These are phyloP conservation scores for Eulithis prunata DNA, from an alignment of 2,888 invertebrate genomes.

Conservation along the genomic window DNA sequence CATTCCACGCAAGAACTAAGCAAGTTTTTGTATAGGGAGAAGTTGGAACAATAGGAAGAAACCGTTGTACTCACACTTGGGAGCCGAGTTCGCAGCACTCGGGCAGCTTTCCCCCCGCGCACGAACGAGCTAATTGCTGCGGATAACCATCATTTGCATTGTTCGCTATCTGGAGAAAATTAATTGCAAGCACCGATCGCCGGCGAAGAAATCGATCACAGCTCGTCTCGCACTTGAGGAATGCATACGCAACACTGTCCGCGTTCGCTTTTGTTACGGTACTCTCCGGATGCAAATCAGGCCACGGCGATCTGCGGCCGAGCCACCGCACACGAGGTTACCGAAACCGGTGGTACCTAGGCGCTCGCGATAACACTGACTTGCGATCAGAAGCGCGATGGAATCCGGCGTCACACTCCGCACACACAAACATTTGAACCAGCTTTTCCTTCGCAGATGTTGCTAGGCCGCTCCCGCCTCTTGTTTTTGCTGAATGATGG, in stretches of 20 bases:
- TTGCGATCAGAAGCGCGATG: constrained; percentile 42
- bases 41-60: constrained; percentile 78
- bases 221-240: constrained; percentile 46
- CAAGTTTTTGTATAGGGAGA: constrained; percentile 60
- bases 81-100: constrained; percentile 63
- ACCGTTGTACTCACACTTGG: constrained; percentile 71
- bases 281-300: constrained; percentile 43
- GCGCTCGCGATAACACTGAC: constrained; percentile 41
- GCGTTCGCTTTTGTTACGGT: constrained; percentile 45
- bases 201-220: constrained; percentile 62
- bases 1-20: constrained; percentile 52
- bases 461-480: constrained; percentile 81
- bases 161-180: constrained; percentile 77
- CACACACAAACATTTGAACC: constrained; percentile 55
- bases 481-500: constrained; percentile 87
- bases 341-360: constrained; percentile 39
- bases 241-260: constrained; percentile 45
- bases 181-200: constrained; percentile 70
- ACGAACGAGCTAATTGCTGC: constrained; percentile 68
- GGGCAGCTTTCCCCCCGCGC: constrained; percentile 74
- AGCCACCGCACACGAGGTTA: constrained; percentile 31
- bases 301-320: constrained; percentile 28
- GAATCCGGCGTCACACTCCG: constrained; percentile 49
- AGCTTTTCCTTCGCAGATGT: constrained; percentile 42
- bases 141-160: constrained; percentile 81